Percentiles rank a stretch among this genome's conserved stretches.
phyloP scores from a whole-genome alignment of 1,140 invertebrate species.

The Drosophila truncata region DNA sequence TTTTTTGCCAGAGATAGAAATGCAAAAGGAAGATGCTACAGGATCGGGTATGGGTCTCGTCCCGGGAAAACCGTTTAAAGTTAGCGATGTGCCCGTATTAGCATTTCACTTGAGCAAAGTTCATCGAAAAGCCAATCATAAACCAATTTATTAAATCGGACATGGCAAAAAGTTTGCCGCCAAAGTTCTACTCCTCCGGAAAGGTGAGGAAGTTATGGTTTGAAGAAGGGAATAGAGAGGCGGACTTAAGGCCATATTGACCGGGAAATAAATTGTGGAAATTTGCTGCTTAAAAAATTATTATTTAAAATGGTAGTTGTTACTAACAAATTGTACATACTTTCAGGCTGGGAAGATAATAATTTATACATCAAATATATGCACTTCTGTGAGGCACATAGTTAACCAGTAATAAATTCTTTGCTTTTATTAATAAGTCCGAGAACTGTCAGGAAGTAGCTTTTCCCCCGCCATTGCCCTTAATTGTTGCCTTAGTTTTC shows the following conservation, averaged over 20 bases:
- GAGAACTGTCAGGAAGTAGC: not conserved
- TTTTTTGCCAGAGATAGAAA: slow-evolving; percentile 37
- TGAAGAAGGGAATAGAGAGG: not conserved
- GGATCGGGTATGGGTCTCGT: not conserved
- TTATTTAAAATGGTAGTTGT: too few relatives aligned
- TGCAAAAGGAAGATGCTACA: not conserved
- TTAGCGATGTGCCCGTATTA: slow-evolving; percentile 51
- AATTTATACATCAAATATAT: not conserved
- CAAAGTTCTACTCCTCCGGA: slow-evolving; percentile 18
- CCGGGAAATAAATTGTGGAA: not conserved
- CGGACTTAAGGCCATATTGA: not conserved
- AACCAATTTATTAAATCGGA: slow-evolving; percentile 71
- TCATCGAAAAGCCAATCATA: slow-evolving; percentile 70
- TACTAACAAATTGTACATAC: not conserved
- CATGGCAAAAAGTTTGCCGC: slow-evolving; percentile 53
- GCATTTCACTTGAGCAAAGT: slow-evolving; percentile 64
- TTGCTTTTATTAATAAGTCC: not conserved
- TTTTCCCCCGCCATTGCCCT: not conserved
- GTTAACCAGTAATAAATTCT: not conserved
- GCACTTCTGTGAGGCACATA: not conserved
- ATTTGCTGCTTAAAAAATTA: not conserved
- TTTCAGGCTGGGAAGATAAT: not conserved
- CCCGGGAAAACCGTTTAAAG: slow-evolving; percentile 54
- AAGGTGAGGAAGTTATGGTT: not conserved
- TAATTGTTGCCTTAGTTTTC: slow-evolving; percentile 3